Conservation (phyloP, 2,888 invertebrate genomes). For the Lacanobia oleracea region DNA sequence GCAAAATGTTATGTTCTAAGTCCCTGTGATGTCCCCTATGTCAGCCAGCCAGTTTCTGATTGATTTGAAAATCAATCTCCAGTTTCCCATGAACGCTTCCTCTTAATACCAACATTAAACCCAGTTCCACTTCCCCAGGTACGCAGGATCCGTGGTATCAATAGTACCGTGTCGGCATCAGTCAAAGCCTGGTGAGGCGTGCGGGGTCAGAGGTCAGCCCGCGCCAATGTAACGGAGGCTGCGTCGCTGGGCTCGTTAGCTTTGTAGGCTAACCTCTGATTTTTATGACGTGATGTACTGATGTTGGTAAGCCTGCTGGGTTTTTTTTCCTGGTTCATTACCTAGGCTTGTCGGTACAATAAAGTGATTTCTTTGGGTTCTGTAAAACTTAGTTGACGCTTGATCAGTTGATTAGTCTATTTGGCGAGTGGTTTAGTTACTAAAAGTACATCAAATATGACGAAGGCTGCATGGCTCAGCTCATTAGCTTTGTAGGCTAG, state of each 20-base stretch:
- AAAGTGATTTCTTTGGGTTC: too few relatives aligned
- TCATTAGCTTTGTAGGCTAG: slow-evolving; percentile 14
- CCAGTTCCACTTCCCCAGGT: slow-evolving; percentile 20
- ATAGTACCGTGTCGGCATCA: slow-evolving; percentile 48
- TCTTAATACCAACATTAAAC: slow-evolving; percentile 23
- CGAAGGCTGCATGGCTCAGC: slow-evolving; percentile 34
- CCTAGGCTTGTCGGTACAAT: too few relatives aligned
- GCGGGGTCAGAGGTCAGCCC: slow-evolving; percentile 51
- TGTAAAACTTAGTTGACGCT: too few relatives aligned
- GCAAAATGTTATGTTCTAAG: too few relatives aligned
- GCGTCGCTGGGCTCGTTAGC: slow-evolving; percentile 19
- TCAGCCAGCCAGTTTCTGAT: too few relatives aligned
- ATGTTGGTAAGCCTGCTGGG: not conserved
- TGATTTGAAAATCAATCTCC: too few relatives aligned
- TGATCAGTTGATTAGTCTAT: too few relatives aligned
- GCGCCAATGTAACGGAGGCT: slow-evolving; percentile 51
- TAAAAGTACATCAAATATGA: not conserved
- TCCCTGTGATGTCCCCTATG: too few relatives aligned
- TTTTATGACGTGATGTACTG: slow-evolving; percentile 24
- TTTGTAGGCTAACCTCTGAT: slow-evolving; percentile 23
- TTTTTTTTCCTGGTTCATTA: not conserved
- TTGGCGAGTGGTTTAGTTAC: too few relatives aligned
- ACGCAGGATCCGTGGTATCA: slow-evolving; percentile 36
- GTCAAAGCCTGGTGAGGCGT: slow-evolving; percentile 47
- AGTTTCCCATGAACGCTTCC: not conserved